Conservation (phyloP, 1,140 invertebrate genomes). For the Ruditapes philippinarum region DNA sequence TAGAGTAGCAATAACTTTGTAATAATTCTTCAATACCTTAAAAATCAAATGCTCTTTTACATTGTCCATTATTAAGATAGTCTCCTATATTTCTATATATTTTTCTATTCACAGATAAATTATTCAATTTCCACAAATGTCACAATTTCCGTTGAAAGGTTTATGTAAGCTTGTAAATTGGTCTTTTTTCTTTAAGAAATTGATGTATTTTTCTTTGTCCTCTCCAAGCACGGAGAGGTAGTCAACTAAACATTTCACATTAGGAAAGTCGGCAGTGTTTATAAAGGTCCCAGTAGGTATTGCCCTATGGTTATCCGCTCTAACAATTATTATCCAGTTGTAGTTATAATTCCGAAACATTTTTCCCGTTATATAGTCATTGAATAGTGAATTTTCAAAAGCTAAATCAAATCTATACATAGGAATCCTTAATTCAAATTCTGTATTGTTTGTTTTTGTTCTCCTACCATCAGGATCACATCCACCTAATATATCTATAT, state of each 20-base stretch:
- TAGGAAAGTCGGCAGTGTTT: slow-evolving; percentile 18
- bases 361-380: slow-evolving; percentile 48
- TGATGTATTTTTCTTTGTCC: slow-evolving; percentile 14
- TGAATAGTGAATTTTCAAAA: slow-evolving; percentile 39
- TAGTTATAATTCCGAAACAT: background rate
- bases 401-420: slow-evolving; percentile 13
- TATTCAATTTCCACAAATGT: slow-evolving; percentile 13
- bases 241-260: background rate
- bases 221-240: background rate
- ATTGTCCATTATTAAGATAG: slow-evolving; percentile 23
- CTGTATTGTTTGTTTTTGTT: background rate
- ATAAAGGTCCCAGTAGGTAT: background rate
- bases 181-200: slow-evolving; percentile 8
- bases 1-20: no score
- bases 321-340: background rate
- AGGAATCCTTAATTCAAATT: background rate
- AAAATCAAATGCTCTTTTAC: no score
- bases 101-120: background rate
- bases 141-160: background rate
- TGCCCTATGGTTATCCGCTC: slow-evolving; percentile 13
- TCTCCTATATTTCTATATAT: slow-evolving; percentile 2
- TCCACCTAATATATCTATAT: background rate
- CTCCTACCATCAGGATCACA: background rate
- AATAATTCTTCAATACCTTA: no score
- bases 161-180: background rate